Evolutionary conservation across 2,113 vertebrate species (phyloP), one percentile per base, ranked within the genome.

Genomic region (Pygoscelis adeliae): DNA sequence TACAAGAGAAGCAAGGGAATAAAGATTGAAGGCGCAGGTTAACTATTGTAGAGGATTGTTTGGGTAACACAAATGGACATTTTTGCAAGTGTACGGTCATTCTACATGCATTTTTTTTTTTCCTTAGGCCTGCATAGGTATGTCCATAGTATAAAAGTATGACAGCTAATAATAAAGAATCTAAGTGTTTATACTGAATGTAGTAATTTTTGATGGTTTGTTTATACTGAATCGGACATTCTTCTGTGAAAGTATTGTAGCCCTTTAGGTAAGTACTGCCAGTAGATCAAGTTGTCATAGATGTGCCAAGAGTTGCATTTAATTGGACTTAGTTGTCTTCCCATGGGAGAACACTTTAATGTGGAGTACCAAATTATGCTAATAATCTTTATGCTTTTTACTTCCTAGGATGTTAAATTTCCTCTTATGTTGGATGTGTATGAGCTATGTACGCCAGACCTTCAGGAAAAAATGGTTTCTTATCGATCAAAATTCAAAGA

Each of bases 351-450:
- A 21, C 1, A 2, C 50, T 78, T 74, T 61, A 15, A 49, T 2
- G 3, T 52, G 69, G 36, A 79, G 18, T 65, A 61, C 30, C 34
- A n/a, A 40, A 11, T n/a, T 7, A 19, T 27, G 20, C 21, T 65
- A 30, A 29, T 78, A 22, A 61, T 38, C 20, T n/a, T 70, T 5
- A 3, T 44, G 25, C 36, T 62, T 53, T 80, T 65, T 46, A 29
- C 55, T 62, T 93, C 46, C 27, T 83, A 99, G 99, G 99, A 99
- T 97, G 99, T 99, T 77, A 99, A 99, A 98, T 99, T 99, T 98
- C 99, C 99, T n/a, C 99, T 99, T 59, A 99, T 99, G 99, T 91
- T 99, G 98, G 99, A 99, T 92, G 99, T 99, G 44, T 99, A 99
- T 46, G 99, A 99, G 97, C 98, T 99, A 59, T 99, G 99, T 95